Percentiles rank a stretch among this genome's conserved stretches.
phyloP scores from a whole-genome alignment of 1,140 invertebrate genomes.

The Plodia interpunctella region DNA sequence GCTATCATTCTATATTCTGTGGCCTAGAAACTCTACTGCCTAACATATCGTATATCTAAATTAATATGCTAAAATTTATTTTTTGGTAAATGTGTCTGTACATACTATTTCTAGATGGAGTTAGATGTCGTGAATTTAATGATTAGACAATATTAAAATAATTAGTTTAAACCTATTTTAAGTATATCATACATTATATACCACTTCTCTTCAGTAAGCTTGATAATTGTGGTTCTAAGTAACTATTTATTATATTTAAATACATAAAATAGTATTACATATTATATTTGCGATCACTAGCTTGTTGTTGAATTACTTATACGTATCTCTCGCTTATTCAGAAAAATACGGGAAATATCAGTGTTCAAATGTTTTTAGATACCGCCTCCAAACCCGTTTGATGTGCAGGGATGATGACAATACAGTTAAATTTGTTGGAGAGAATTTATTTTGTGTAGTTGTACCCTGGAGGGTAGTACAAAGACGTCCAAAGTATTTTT shows the following conservation, averaged over 20 bases:
- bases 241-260: background rate
- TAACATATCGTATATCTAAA: conserved; percentile 62
- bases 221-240: background rate
- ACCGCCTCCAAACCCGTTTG: conserved; percentile 42
- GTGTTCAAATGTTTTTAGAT: conserved; percentile 13
- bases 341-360: background rate
- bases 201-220: background rate
- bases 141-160: conserved; percentile 63
- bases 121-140: conserved; percentile 32
- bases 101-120: conserved; percentile 46
- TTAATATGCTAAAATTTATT: conserved; percentile 49
- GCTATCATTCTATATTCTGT: conserved; percentile 26
- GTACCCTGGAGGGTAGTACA: conserved; percentile 6
- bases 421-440: conserved; percentile 33
- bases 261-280: background rate
- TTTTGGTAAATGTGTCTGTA: conserved; percentile 44
- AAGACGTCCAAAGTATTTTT: conserved; percentile 13
- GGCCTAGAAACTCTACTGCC: conserved; percentile 55
- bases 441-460: conserved; percentile 24
- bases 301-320: background rate
- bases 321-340: background rate
- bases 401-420: conserved; percentile 69
- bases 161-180: conserved; percentile 24
- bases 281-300: background rate
- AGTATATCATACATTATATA: conserved; percentile 10